These are phyloP conservation scores for Xenentodon cancila DNA, from an alignment of 2,797 vertebrate genomes.

Conservation along the genomic window DNA sequence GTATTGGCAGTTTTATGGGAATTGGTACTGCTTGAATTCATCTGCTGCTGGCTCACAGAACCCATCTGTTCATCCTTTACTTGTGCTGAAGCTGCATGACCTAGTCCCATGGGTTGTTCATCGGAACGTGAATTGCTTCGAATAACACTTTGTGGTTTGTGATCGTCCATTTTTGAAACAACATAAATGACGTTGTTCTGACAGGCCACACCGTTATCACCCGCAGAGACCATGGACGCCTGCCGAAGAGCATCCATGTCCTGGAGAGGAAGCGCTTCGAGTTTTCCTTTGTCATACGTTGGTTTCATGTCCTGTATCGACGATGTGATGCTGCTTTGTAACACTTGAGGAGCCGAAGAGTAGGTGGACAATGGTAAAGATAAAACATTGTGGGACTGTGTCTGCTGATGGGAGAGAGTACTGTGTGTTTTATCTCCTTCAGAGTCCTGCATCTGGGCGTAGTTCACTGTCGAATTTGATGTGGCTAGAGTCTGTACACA, in stretches of 20 bases:
- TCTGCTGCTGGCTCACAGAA: slow-evolving; percentile 85
- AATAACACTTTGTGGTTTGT: slow-evolving; percentile 93
- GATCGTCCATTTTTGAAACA: slow-evolving; percentile 92
- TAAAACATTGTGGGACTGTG: slow-evolving; percentile 85
- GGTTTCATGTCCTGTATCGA: slow-evolving; percentile 86
- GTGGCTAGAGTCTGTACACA: slow-evolving; percentile 85
- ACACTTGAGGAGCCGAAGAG: slow-evolving; percentile 84
- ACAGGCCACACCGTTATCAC: slow-evolving; percentile 79
- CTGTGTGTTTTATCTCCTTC: slow-evolving; percentile 84
- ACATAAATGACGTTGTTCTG: slow-evolving; percentile 90
- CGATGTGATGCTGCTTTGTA: slow-evolving; percentile 85
- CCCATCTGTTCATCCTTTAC: slow-evolving; percentile 88
- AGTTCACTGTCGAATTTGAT: slow-evolving; percentile 87
- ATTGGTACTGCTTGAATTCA: slow-evolving; percentile 83
- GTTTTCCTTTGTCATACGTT: slow-evolving; percentile 88
- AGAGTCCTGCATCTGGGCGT: slow-evolving; percentile 88
- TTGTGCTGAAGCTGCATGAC: slow-evolving; percentile 80
- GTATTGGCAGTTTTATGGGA: slow-evolving; percentile 78
- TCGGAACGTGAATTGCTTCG: slow-evolving; percentile 92
- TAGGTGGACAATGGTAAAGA: slow-evolving; percentile 86
- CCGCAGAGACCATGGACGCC: slow-evolving; percentile 81
- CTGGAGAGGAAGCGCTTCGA: slow-evolving; percentile 90
- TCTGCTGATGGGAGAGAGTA: slow-evolving; percentile 84
- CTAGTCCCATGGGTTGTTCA: slow-evolving; percentile 88
- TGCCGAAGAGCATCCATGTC: slow-evolving; percentile 90